Evolutionary conservation across 1,140 invertebrate species (phyloP), one percentile per base, ranked within the genome.

Genomic region (Cotesia vestalis): DNA sequence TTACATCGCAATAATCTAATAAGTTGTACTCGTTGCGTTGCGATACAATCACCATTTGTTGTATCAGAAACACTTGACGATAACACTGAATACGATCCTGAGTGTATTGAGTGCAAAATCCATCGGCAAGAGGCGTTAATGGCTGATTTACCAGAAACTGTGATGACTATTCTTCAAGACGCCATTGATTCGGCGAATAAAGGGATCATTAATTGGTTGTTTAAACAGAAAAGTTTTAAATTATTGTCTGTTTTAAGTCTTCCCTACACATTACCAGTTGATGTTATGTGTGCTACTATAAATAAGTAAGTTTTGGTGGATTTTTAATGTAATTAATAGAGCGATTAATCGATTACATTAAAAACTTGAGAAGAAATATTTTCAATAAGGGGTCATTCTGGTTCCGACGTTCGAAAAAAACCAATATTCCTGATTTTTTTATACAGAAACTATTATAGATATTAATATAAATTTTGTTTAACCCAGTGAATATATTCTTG

Each of bases 1-100:
- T 87, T 99, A 61, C 95, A 97, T 76, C 91, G 93, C 72, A 97
- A 98, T 83, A 96, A 96, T 85, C 86, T 96, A 64, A 95, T 96
- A 69, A 94, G 92, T 75, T 96, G 95, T 80, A 94, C 92, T 0
- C 88, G 92, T 53, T 96, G 95, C 83, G 87, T 96, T 34, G 91
- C 94, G 0, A 92, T 95, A 4, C 93, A 94, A 77, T 93, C 94
- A 0, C 94, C 93, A 0, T 95, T 93, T 81, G 90, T 93, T 69
- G 89, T 95, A 11, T 92, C 93, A 9, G 91, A 94, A 78, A 88
- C 89, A 4, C 74, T 90, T 11, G 90, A 93, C 64, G 93, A 94
- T 64, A 89, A 86, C 17, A 87, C 90, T 74, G 92, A 93, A 77
- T 94, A 92, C 77, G 94, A 95, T 83, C 92, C 94, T 0, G 92